Percentiles rank a stretch among this genome's conserved stretches.
phyloP scores from a whole-genome alignment of 2,888 invertebrate species.

The Melanostoma mellinum region DNA sequence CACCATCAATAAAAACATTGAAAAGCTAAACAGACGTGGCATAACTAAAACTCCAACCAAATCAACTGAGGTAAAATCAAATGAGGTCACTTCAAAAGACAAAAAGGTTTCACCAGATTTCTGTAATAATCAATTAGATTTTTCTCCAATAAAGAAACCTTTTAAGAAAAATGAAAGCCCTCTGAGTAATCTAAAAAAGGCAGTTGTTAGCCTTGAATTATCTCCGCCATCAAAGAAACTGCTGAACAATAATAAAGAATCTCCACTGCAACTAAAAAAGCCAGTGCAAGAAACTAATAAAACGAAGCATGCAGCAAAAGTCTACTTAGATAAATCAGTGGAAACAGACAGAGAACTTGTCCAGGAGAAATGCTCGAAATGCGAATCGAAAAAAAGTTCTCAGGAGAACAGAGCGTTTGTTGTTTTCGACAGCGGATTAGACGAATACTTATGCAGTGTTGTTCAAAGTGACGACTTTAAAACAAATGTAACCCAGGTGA shows the following conservation, averaged over 20 bases:
- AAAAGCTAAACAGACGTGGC: slow-evolving; percentile 72
- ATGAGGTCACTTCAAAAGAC: too few relatives aligned
- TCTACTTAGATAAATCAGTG: slow-evolving; percentile 20
- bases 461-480: slow-evolving; percentile 78
- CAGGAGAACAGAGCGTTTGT: slow-evolving; percentile 74
- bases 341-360: background rate
- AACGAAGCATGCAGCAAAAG: background rate
- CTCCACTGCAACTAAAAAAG: too few relatives aligned
- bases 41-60: slow-evolving; percentile 2
- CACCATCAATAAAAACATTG: slow-evolving; percentile 77
- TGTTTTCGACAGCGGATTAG: slow-evolving; percentile 77
- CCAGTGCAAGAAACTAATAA: too few relatives aligned
- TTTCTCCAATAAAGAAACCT: background rate
- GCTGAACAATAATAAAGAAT: background rate
- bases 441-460: slow-evolving; percentile 77
- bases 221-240: background rate
- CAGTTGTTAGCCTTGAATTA: background rate
- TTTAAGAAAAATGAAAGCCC: background rate
- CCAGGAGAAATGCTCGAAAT: background rate
- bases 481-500: slow-evolving; percentile 73
- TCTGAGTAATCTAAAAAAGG: too few relatives aligned
- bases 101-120: too few relatives aligned
- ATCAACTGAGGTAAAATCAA: background rate
- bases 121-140: too few relatives aligned
- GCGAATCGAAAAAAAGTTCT: background rate